Evolutionary conservation across 2,888 invertebrate species (phyloP).

Genomic region (Notodonta ziczac): DNA sequence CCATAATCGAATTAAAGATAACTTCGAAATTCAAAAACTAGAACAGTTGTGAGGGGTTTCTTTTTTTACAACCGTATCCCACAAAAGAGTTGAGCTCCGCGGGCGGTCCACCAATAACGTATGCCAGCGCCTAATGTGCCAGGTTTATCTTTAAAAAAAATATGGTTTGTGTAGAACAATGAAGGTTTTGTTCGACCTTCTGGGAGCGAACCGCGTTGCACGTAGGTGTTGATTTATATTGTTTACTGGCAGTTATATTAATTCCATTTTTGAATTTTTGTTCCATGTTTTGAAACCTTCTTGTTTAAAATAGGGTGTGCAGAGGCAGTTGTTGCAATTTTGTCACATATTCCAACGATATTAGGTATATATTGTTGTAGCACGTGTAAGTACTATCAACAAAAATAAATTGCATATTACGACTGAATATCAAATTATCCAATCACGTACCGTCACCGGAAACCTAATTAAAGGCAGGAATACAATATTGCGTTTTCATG

Average conservation of each 20-base stretch:
- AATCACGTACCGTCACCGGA: slow-evolving; percentile 6
- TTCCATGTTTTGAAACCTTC: too few species aligned
- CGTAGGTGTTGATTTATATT: slow-evolving; percentile 57
- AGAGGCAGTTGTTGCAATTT: too few species aligned
- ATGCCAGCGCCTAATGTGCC: slow-evolving; percentile 39
- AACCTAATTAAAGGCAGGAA: slow-evolving; percentile 21
- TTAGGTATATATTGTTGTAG: too few species aligned
- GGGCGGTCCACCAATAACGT: slow-evolving; percentile 39
- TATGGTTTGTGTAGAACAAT: slow-evolving; percentile 45
- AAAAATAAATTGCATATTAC: too few species aligned
- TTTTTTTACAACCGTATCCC: slow-evolving; percentile 7
- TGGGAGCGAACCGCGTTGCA: slow-evolving; percentile 22
- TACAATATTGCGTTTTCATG: slow-evolving; percentile 16
- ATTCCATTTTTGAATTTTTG: neutral
- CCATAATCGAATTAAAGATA: slow-evolving; percentile 31
- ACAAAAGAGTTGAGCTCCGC: slow-evolving; percentile 30
- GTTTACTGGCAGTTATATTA: slow-evolving; percentile 13
- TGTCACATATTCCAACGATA: neutral
- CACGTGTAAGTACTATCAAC: too few species aligned
- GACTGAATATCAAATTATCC: slow-evolving; percentile 7
- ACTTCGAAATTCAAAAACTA: slow-evolving; percentile 20
- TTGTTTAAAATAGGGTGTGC: too few species aligned
- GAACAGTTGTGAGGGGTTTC: slow-evolving; percentile 27
- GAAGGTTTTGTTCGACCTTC: slow-evolving; percentile 32
- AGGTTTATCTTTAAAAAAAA: slow-evolving; percentile 48